Conservation (phyloP, 2,797 vertebrate species). For the Lagocephalus sceleratus region DNA sequence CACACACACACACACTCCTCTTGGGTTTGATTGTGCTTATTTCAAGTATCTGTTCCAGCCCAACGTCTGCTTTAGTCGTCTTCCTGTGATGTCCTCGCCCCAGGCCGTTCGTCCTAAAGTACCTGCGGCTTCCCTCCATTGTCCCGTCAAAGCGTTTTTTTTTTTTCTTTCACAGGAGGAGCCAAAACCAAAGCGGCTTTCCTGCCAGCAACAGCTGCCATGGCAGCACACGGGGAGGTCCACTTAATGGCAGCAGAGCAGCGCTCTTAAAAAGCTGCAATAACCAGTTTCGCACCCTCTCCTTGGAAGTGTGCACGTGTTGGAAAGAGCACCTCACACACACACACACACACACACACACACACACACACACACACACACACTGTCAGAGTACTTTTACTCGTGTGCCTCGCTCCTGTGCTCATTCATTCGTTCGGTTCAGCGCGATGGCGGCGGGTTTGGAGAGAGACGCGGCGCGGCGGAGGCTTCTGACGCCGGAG, state of each 20-base stretch:
- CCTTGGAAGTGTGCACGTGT: slow-evolving; percentile 8
- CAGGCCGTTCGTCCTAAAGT: slow-evolving; percentile 17
- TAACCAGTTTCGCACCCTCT: slow-evolving; percentile 46
- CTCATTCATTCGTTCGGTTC: no score
- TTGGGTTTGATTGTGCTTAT: slow-evolving; percentile 10
- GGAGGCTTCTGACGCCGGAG: no score
- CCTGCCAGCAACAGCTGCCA: slow-evolving; percentile 64
- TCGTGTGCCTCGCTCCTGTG: no score
- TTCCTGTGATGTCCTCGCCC: not conserved
- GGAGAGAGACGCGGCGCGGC: no score
- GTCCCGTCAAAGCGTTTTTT: slow-evolving; percentile 51
- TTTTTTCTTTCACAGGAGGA: slow-evolving; percentile 49
- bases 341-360: no score
- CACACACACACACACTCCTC: no score
- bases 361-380: no score
- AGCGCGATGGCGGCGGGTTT: no score
- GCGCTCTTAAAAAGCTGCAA: slow-evolving; percentile 47
- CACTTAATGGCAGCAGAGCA: slow-evolving; percentile 44
- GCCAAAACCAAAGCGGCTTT: slow-evolving; percentile 51
- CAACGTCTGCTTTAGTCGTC: not conserved
- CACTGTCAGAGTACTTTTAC: no score
- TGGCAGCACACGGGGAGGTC: slow-evolving; percentile 52
- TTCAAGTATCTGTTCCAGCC: not conserved
- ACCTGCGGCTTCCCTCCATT: slow-evolving; percentile 54
- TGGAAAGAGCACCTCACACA: not conserved